Evolutionary conservation across 1,140 invertebrate species (phyloP).

Genomic region (Chionoecetes opilio): DNA sequence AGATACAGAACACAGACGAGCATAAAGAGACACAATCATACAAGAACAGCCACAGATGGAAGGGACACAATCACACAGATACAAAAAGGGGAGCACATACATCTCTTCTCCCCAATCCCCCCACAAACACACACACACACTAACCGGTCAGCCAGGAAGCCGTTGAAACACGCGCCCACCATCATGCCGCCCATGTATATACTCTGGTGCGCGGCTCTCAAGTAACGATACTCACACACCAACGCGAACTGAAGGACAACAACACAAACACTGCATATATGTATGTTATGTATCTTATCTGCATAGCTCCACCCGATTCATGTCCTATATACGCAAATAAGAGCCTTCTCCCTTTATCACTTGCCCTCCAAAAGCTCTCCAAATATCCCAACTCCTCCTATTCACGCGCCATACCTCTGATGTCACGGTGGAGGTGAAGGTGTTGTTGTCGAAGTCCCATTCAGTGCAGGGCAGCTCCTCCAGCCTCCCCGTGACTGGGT

Average conservation of each 20-base stretch:
- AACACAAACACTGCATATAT: too few relatives aligned
- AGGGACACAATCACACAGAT: neutral
- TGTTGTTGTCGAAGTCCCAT: slow-evolving; percentile 70
- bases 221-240: slow-evolving; percentile 47
- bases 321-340: too few relatives aligned
- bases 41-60: neutral
- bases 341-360: too few relatives aligned
- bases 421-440: slow-evolving; percentile 67
- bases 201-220: slow-evolving; percentile 61
- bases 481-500: neutral
- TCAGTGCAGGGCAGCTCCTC: slow-evolving; percentile 48
- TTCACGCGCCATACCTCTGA: slow-evolving; percentile 37
- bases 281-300: too few relatives aligned
- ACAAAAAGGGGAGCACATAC: too few relatives aligned
- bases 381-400: too few relatives aligned
- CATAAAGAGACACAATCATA: too few relatives aligned
- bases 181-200: slow-evolving; percentile 59
- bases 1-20: neutral
- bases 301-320: too few relatives aligned
- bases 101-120: too few relatives aligned
- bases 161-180: slow-evolving; percentile 20
- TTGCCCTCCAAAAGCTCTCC: too few relatives aligned
- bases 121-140: slow-evolving; percentile 5
- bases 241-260: slow-evolving; percentile 19
- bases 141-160: slow-evolving; percentile 36